phyloP scores from a whole-genome alignment of 2,888 invertebrate species.

The Disparrhopalites patrizii region DNA sequence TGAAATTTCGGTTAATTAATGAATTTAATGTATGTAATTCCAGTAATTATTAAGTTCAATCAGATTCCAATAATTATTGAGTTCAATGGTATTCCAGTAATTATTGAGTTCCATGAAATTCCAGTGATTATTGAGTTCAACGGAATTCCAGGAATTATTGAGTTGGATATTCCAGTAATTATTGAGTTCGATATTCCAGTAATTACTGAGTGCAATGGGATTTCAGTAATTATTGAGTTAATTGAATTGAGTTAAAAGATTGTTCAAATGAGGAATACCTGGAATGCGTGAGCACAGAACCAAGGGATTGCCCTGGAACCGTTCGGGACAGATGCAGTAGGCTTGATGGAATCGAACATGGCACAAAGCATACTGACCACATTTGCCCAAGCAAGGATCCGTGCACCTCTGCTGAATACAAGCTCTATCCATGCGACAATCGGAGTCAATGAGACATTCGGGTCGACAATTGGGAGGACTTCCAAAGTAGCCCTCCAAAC shows the following conservation, averaged over 20 bases:
- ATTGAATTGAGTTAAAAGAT: neutral
- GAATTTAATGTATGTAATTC: too few species aligned
- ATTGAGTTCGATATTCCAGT: too few species aligned
- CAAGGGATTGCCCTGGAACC: constrained; percentile 55
- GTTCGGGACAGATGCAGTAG: constrained; percentile 57
- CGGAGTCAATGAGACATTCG: constrained; percentile 59
- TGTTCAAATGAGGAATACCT: neutral
- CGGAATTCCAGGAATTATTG: too few species aligned
- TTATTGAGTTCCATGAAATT: too few species aligned
- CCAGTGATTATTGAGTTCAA: too few species aligned
- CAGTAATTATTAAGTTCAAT: too few species aligned
- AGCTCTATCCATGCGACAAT: constrained; percentile 57
- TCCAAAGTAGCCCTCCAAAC: constrained; percentile 69
- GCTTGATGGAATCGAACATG: constrained; percentile 66
- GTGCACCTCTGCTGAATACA: constrained; percentile 62
- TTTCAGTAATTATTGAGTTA: neutral
- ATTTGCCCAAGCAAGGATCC: constrained; percentile 68
- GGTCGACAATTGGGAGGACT: constrained; percentile 63
- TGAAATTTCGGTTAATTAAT: neutral
- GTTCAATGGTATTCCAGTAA: too few species aligned
- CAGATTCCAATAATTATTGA: too few species aligned
- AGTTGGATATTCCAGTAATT: too few species aligned
- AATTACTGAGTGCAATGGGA: too few species aligned
- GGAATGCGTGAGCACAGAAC: constrained; percentile 54
- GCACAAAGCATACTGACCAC: constrained; percentile 67